Evolutionary conservation across 2,797 vertebrate genomes (phyloP).

Genomic region (Gobionotothen gibberifrons): DNA sequence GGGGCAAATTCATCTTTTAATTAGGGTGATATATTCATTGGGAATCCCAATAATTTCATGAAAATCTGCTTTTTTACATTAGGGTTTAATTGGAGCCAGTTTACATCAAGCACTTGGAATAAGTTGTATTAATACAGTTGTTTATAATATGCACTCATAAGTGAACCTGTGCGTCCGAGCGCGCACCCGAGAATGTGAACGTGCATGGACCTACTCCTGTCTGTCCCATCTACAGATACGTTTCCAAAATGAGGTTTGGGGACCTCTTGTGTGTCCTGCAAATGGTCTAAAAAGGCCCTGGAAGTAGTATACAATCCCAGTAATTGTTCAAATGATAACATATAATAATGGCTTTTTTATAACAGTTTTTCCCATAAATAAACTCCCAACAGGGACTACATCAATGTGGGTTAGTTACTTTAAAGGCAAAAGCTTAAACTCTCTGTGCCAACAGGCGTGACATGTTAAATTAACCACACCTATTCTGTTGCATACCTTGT

Average conservation of each 20-base stretch:
- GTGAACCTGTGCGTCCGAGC: slow-evolving; percentile 33
- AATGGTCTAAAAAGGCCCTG: neutral
- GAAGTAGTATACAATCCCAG: neutral
- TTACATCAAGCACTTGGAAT: neutral
- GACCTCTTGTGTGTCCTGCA: slow-evolving; percentile 23
- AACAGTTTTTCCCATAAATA: neutral
- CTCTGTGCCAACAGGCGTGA: neutral
- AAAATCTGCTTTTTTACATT: neutral
- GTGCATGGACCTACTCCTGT: slow-evolving; percentile 24
- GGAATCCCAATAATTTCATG: slow-evolving; percentile 8
- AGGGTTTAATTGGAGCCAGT: neutral
- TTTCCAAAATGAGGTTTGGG: slow-evolving; percentile 35
- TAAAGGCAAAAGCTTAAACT: slow-evolving; percentile 11
- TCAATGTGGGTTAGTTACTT: neutral
- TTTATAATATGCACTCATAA: neutral
- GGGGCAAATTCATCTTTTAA: neutral
- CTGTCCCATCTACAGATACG: slow-evolving; percentile 49
- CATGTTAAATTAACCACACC: neutral
- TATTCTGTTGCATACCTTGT: neutral
- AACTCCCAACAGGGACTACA: neutral
- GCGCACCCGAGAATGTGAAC: slow-evolving; percentile 46
- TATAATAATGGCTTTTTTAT: neutral
- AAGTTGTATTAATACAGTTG: neutral
- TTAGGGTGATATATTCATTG: neutral
- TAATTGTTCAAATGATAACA: neutral